Evolutionary conservation across 2,113 vertebrate genomes (phyloP), one percentile per base, ranked within the genome.

Genomic region (Zosterops pallidus): DNA sequence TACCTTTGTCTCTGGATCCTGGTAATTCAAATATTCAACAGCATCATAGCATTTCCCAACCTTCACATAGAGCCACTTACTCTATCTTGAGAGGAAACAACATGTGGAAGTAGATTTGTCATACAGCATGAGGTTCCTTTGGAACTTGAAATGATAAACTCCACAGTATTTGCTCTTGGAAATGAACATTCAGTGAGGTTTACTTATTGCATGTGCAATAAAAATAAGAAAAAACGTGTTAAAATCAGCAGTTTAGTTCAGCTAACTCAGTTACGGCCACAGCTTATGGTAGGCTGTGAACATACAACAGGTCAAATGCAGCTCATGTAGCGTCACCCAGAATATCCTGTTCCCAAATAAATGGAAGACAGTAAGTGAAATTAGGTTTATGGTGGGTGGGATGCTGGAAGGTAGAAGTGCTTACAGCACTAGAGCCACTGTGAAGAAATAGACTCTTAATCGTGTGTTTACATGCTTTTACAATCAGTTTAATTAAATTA

Each of bases 401-500:
- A 28, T 83, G 72, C 75, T 67, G 55, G 46, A 76, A 57, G 42
- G 41, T 88, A 55, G 42, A 94, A 86, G 46, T 88, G 71, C 74
- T 92, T 89, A 26, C 26, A 89, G 56, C 49, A 39, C n/a, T 53
- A 21, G 31, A 84, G 55, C 59, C 77, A 39, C 46, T 85, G 63
- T 74, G 68, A 63, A 90, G 63, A 94, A 91, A 79, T 11, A 79
- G 74, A 50, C 5, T 20, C 77, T 92, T 94, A 85, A 90, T 87
- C 10, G 0, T 85, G 31, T 93, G 86, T 95, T 95, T 96, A 94
- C 90, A 74, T 86, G 92, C 64, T 53, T 83, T 37, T 85, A 90
- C 57, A 77, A 84, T 89, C 75, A 69, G 41, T 87, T 92, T 92
- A 95, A 94, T 96, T 87, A 93, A 93, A 95, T 94, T 95, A 87